These are phyloP conservation scores for Hippopotamus amphibius DNA, from an alignment of 2,113 vertebrate species.

Conservation along the genomic window DNA sequence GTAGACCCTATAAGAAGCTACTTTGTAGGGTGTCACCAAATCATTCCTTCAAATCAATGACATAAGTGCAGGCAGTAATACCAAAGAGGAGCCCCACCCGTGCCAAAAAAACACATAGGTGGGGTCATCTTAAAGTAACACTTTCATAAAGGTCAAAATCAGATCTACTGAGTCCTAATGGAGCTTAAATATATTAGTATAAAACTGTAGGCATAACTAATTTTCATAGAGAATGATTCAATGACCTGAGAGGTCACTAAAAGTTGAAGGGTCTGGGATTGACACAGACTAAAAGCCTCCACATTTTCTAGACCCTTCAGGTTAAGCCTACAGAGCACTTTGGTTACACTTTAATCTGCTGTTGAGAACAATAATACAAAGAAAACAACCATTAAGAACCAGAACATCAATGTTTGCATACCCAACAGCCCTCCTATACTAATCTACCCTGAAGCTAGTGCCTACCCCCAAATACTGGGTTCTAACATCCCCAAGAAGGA, in stretches of 20 bases:
- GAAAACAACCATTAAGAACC: background rate
- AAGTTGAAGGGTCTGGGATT: background rate
- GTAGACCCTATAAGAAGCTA: background rate
- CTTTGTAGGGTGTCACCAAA: background rate
- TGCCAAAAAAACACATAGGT: background rate
- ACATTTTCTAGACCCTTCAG: background rate
- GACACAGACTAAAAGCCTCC: background rate
- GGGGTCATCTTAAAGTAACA: background rate
- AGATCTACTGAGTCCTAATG: background rate
- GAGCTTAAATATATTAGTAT: background rate
- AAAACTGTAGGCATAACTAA: background rate
- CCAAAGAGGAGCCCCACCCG: background rate
- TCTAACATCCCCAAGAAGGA: background rate
- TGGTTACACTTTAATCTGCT: background rate
- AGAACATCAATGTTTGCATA: background rate
- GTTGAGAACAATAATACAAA: background rate
- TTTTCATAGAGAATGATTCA: background rate
- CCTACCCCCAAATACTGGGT: background rate
- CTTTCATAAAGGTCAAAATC: constrained; percentile 13
- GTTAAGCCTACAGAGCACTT: background rate
- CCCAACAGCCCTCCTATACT: background rate
- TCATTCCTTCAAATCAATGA: background rate
- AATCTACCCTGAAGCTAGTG: background rate
- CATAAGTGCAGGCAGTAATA: background rate
- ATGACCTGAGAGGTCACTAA: background rate